Conservation (phyloP, 2,797 vertebrate genomes). For the Schizothorax lantsangensis region DNA sequence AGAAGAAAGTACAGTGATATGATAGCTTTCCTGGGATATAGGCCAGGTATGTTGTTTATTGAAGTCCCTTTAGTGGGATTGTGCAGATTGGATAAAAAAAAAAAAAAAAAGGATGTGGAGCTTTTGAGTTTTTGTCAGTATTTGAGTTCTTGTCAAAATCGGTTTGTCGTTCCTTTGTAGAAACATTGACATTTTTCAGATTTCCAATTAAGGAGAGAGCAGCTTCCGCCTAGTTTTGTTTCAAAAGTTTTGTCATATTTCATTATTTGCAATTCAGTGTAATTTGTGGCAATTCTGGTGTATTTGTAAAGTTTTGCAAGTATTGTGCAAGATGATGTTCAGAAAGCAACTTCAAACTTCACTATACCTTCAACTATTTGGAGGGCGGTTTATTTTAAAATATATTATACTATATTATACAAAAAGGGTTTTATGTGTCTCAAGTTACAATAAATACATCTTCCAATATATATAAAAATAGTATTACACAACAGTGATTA, state of each 20-base stretch:
- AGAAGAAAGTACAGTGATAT: conserved; percentile 34
- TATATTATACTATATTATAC: not conserved
- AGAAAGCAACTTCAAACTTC: not conserved
- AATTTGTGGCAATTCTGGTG: not conserved
- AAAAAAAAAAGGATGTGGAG: conserved; percentile 9
- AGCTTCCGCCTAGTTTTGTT: conserved; percentile 38
- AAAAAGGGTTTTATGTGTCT: not conserved
- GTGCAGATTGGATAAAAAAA: conserved; percentile 23
- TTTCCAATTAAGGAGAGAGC: conserved; percentile 22
- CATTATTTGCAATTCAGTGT: not conserved
- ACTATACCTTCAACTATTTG: not conserved
- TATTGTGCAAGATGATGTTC: not conserved
- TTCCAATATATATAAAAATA: not conserved
- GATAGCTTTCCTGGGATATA: conserved; percentile 43
- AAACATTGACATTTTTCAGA: conserved; percentile 27
- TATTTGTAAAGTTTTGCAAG: not conserved
- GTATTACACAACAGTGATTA: not conserved
- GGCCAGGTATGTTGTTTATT: conserved; percentile 46
- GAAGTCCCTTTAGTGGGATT: conserved; percentile 36
- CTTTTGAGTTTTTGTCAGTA: not conserved
- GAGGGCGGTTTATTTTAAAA: not conserved
- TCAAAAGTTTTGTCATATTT: conserved; percentile 2
- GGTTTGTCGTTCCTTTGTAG: conserved; percentile 25
- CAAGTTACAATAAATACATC: not conserved
- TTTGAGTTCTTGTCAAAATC: conserved; percentile 25